Conservation (phyloP, 2,113 vertebrate genomes). For the Eclectus roratus region DNA sequence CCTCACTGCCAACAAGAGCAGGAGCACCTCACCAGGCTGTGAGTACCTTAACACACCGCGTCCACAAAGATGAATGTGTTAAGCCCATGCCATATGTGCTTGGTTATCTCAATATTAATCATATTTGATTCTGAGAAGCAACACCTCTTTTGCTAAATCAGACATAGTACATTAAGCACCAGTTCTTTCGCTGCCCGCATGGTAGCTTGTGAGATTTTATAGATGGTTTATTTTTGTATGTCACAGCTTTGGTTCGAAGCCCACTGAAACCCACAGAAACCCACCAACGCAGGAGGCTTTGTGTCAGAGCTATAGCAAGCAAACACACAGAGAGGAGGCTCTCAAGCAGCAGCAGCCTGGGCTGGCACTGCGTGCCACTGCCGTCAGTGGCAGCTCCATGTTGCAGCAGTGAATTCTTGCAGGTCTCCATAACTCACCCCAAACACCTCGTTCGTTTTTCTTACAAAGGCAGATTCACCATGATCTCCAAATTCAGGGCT, state of each 20-base stretch:
- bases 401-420: neutral
- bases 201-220: neutral
- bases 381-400: neutral
- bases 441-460: neutral
- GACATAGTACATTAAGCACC: neutral
- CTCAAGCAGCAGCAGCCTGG: neutral
- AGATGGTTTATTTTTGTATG: neutral
- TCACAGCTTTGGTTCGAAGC: neutral
- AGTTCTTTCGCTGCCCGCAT: neutral
- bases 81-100: neutral
- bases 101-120: neutral
- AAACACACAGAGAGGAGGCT: neutral
- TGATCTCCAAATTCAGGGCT: conserved; percentile 12
- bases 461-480: conserved; percentile 21
- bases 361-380: neutral
- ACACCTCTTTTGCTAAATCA: neutral
- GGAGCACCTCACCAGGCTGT: neutral
- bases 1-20: neutral
- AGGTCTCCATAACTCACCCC: neutral
- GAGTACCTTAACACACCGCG: accelerated
- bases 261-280: neutral
- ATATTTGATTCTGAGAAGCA: neutral
- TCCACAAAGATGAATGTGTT: neutral
- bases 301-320: neutral
- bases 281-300: accelerated